phyloP scores from a whole-genome alignment of 2,113 vertebrate species.

The Campylorhamphus procurvoides region DNA sequence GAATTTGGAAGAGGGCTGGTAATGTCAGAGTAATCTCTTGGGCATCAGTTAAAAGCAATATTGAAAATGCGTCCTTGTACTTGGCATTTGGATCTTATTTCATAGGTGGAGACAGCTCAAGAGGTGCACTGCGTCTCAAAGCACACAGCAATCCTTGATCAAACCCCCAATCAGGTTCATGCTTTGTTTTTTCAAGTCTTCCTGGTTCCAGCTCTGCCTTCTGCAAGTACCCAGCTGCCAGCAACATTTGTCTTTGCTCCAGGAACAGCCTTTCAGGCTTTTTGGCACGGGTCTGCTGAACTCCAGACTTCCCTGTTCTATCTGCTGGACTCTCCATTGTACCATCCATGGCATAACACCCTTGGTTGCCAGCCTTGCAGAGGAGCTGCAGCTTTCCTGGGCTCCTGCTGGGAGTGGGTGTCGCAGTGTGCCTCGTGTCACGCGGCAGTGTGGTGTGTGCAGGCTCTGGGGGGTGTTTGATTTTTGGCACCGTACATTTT shows the following conservation, averaged over 20 bases:
- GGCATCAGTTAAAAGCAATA: accelerated
- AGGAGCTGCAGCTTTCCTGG: neutral
- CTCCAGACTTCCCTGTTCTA: neutral
- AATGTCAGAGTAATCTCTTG: neutral
- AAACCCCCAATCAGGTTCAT: neutral
- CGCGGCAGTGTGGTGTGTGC: accelerated
- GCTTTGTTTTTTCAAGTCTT: neutral
- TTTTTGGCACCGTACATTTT: neutral
- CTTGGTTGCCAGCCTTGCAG: neutral
- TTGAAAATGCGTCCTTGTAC: neutral
- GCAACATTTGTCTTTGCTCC: neutral
- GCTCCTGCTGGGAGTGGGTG: neutral
- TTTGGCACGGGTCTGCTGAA: neutral
- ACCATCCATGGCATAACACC: neutral
- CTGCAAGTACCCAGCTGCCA: neutral
- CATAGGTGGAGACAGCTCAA: neutral
- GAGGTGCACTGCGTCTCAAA: neutral
- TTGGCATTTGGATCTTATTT: neutral
- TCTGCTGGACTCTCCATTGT: neutral
- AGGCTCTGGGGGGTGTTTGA: neutral
- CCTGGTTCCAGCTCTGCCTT: neutral
- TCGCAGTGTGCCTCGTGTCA: neutral
- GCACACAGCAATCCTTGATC: neutral
- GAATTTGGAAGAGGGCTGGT: neutral
- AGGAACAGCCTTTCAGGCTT: conserved; percentile 1